These are phyloP conservation scores for Leptopilina drosophilae DNA, from an alignment of 2,888 invertebrate genomes.

Conservation along the genomic window DNA sequence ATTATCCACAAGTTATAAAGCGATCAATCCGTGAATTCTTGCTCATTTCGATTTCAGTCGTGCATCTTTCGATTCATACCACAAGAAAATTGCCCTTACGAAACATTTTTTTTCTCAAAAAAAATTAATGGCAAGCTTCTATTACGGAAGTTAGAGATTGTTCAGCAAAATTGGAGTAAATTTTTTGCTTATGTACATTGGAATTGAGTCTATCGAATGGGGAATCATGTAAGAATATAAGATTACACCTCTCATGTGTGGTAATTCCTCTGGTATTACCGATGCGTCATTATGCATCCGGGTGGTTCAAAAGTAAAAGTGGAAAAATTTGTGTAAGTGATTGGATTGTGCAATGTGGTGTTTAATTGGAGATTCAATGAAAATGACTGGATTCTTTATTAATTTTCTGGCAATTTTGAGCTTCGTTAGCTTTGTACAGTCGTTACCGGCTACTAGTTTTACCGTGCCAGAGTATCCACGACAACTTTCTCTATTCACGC, in stretches of 20 bases:
- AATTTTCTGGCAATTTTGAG: background rate
- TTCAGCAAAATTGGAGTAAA: background rate
- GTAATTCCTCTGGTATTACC: background rate
- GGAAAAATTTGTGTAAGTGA: background rate
- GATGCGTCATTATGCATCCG: slow-evolving; percentile 18
- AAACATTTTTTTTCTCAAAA: background rate
- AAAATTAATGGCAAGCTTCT: background rate
- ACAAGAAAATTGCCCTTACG: background rate
- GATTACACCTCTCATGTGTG: slow-evolving; percentile 5
- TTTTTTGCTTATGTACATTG: background rate
- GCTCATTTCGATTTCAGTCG: slow-evolving; percentile 44
- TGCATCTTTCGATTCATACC: slow-evolving; percentile 20
- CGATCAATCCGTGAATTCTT: slow-evolving; percentile 52
- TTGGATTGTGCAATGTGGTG: slow-evolving; percentile 10
- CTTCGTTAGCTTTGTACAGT: slow-evolving; percentile 13
- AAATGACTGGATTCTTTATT: background rate
- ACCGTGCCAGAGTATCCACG: slow-evolving; percentile 38
- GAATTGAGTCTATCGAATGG: background rate
- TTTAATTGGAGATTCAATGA: background rate
- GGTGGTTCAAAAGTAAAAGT: slow-evolving; percentile 39
- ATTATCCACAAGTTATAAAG: slow-evolving; percentile 64
- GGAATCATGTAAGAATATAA: slow-evolving; percentile 10
- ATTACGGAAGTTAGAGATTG: background rate
- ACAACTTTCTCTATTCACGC: slow-evolving; percentile 53
- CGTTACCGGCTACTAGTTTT: slow-evolving; percentile 41